These are phyloP conservation scores for Barnardius zonarius DNA, from an alignment of 2,113 vertebrate genomes.

Conservation along the genomic window DNA sequence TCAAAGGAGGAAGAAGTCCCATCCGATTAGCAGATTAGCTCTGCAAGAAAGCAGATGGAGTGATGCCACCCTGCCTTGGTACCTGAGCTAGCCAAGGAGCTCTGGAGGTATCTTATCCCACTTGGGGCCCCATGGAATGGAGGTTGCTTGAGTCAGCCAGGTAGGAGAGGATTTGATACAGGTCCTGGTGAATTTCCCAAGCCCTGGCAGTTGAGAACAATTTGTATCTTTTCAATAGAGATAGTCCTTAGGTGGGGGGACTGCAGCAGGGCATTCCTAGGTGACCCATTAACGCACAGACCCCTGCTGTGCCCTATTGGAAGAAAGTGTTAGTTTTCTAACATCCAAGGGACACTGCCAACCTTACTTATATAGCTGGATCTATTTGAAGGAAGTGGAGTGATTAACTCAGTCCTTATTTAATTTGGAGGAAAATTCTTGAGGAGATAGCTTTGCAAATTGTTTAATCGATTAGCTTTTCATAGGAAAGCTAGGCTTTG, in stretches of 20 bases:
- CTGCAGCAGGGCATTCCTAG: neutral
- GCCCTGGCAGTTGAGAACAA: neutral
- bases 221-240: neutral
- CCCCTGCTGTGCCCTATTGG: accelerated
- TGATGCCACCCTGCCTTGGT: neutral
- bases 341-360: neutral
- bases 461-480: neutral
- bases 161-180: neutral
- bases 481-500: neutral
- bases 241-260: neutral
- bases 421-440: neutral
- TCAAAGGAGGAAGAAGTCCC: neutral
- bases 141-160: neutral
- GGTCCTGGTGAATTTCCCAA: neutral
- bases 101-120: neutral
- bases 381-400: neutral
- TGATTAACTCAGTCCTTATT: neutral
- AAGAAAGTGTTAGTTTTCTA: neutral
- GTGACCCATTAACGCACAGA: neutral
- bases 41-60: neutral
- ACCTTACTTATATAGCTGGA: neutral
- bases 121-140: too few species aligned
- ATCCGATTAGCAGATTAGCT: neutral
- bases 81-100: neutral
- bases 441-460: neutral